Evolutionary conservation across 2,797 vertebrate genomes (phyloP), one percentile per base, ranked within the genome.

Genomic region (Lepidocolaptes lacrymiger): DNA sequence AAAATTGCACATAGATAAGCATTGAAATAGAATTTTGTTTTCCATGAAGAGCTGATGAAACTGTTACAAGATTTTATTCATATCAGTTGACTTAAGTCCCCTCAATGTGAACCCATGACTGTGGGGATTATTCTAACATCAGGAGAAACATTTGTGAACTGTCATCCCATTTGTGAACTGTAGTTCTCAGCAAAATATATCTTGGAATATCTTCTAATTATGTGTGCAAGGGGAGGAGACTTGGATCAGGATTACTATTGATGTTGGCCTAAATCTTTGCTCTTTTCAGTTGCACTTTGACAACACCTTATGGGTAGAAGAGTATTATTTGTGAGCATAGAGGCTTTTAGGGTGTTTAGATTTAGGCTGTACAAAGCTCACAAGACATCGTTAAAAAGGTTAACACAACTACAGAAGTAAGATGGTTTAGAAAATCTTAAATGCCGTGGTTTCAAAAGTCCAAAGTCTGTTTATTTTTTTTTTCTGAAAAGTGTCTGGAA

Each of bases 181-280:
- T 72, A 79, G 48, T 67, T 73, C 58, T 76, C 81, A 52, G 68
- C 64, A 88, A 82, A 91, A 94, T 69, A 67, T 49, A 43, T 72
- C 88, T 93, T 75, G 88, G 94, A 95, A 75, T 95, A 88, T 91
- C 74, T 96, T 91, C 93, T 95, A 95, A 95, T 96, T 87, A 93
- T 79, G 71, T 93, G 81, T 91, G 88, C 67, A 27, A 46, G 41
- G 44, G 90, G 67, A 84, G 80, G 79, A 86, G 80, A 80, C 74
- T 93, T 91, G 91, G 68, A 89, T 91, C 34, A 5, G 68, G 56
- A 82, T 92, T 93, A 26, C 78, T 94, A 36, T 86, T 96, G 94
- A 64, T 90, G 71, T 95, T 86, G 91, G 85, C 74, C 83, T 90
- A 71, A 94, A 73, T 73, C 63, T 73, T 86, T 96, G 94, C 88